Conservation (phyloP, 2,888 invertebrate species). For the Brachyopa scutellaris region DNA sequence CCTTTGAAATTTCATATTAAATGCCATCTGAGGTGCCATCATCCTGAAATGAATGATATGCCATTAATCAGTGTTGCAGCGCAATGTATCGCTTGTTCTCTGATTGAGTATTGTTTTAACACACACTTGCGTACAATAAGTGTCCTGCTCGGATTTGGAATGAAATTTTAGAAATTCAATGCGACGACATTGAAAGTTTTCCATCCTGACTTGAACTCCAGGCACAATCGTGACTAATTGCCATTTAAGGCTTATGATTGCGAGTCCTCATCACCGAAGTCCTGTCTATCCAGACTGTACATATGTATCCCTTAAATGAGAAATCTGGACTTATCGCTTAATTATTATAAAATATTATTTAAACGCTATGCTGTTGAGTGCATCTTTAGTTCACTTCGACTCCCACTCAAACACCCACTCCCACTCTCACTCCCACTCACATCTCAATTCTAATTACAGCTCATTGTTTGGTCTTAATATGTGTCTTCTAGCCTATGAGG, state of each 20-base stretch:
- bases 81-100: slow-evolving; percentile 10
- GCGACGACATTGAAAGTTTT: slow-evolving; percentile 24
- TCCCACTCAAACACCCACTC: too few species aligned
- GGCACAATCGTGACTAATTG: slow-evolving; percentile 61
- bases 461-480: slow-evolving; percentile 46
- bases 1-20: slow-evolving; percentile 15
- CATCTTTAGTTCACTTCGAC: too few species aligned
- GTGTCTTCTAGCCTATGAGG: slow-evolving; percentile 27
- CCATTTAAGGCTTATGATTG: slow-evolving; percentile 5
- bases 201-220: background rate
- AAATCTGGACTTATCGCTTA: too few species aligned
- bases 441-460: slow-evolving; percentile 42
- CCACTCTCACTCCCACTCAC: too few species aligned
- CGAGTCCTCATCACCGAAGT: slow-evolving; percentile 1
- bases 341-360: slow-evolving; percentile 69
- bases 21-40: slow-evolving; percentile 11
- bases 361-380: slow-evolving; percentile 24
- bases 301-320: slow-evolving; percentile 59
- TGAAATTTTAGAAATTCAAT: slow-evolving; percentile 50
- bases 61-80: slow-evolving; percentile 33
- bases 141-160: slow-evolving; percentile 6
- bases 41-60: slow-evolving; percentile 27
- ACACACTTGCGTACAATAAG: slow-evolving; percentile 9
- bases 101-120: slow-evolving; percentile 51
- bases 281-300: too few species aligned